These are phyloP conservation scores for Anolis carolinensis DNA, from an alignment of 2,113 vertebrate genomes.

Conservation along the genomic window DNA sequence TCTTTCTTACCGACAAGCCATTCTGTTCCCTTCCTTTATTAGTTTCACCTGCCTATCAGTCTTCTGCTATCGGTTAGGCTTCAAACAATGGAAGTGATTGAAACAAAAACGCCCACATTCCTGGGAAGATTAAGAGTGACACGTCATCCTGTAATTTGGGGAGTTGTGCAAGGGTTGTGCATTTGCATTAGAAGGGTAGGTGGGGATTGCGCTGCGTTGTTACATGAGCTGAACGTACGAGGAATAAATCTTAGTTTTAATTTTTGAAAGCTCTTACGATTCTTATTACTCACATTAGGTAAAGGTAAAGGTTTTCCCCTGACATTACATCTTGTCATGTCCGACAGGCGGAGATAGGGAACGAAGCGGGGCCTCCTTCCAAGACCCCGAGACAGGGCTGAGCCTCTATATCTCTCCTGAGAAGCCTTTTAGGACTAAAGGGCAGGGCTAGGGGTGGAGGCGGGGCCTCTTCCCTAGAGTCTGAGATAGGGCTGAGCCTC, in stretches of 20 bases:
- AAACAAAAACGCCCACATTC: constrained; percentile 66
- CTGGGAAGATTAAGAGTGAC: constrained; percentile 58
- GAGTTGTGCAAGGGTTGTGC: constrained; percentile 53
- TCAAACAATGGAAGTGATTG: constrained; percentile 64
- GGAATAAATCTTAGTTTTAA: constrained; percentile 6
- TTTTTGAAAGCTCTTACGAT: constrained; percentile 40
- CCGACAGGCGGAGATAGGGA: too few species aligned
- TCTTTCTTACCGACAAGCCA: too few species aligned
- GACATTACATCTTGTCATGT: too few species aligned
- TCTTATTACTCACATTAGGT: constrained; percentile 33
- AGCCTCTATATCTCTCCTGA: too few species aligned
- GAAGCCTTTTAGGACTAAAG: too few species aligned
- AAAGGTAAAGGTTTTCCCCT: too few species aligned
- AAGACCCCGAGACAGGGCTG: too few species aligned
- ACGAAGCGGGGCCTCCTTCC: too few species aligned
- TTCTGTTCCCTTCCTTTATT: constrained; percentile 41
- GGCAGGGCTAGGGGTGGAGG: too few species aligned
- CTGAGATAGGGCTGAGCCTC: too few species aligned
- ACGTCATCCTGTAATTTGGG: constrained; percentile 68
- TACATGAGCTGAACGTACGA: constrained; percentile 12
- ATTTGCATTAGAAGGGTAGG: constrained; percentile 60
- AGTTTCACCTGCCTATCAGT: constrained; percentile 36
- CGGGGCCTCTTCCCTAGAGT: too few species aligned
- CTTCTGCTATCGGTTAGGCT: constrained; percentile 47
- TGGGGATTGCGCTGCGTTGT: constrained; percentile 45